Percentiles rank a stretch among this genome's conserved stretches.
Conservation (phyloP, 2,888 invertebrate species). For the Hirtodrosophila duncani region DNA sequence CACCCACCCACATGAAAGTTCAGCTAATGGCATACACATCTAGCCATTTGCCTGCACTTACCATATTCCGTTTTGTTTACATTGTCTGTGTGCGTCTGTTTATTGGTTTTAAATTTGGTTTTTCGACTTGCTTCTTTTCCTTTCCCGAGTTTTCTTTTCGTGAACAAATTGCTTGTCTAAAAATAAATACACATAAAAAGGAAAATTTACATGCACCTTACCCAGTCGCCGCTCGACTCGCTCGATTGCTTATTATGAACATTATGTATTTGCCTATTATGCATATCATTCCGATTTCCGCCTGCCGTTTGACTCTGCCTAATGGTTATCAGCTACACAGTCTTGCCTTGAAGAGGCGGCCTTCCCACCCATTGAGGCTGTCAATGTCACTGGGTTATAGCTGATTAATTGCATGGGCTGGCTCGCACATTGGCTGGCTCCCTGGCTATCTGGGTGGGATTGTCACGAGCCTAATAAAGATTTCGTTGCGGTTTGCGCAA, state of each 20-base stretch:
- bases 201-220: neutral
- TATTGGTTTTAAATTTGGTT: conserved; percentile 34
- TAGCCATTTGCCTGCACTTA: conserved; percentile 29
- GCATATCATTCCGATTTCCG: conserved; percentile 53
- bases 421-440: too few species aligned
- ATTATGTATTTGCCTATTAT: conserved; percentile 21
- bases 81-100: conserved; percentile 24
- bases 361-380: neutral
- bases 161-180: conserved; percentile 32
- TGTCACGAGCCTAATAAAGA: conserved; percentile 27
- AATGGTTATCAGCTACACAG: neutral
- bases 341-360: too few species aligned
- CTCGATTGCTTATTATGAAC: conserved; percentile 24
- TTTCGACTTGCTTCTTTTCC: conserved; percentile 7
- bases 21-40: neutral
- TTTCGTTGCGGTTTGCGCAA: too few species aligned
- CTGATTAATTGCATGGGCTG: too few species aligned
- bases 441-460: too few species aligned
- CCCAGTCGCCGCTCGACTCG: conserved; percentile 11
- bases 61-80: conserved; percentile 45
- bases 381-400: conserved; percentile 8
- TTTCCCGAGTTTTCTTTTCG: conserved; percentile 20
- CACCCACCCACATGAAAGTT: conserved; percentile 6
- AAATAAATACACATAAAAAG: conserved; percentile 33
- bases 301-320: conserved; percentile 13